Base-by-base conservation (phyloP, 2,797 vertebrate genomes). In the Eospalax fontanierii region DNA sequence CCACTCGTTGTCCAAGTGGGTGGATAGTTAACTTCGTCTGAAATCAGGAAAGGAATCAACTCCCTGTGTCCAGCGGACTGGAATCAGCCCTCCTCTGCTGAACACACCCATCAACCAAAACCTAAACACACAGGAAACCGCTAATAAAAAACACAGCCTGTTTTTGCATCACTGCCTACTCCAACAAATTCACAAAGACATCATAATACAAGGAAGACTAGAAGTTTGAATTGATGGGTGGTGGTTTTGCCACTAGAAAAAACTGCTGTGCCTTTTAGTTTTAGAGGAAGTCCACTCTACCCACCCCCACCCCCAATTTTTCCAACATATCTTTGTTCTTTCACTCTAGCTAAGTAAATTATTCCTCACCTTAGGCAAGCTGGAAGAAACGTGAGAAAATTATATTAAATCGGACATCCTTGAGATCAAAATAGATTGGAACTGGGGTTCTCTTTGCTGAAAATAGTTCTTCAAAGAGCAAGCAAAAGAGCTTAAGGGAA, bases 361-460 rank as follows among this genome's bases (percentile, higher is more conserved):
- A 97, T 97, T 95, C 96, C 81, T 97, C 95, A 97, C 97, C 96
- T 97, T 97, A 97, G 96, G 96, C 94, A 96, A 97, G 95, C 91
- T 92, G 82, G 96, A 95, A 93, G 74, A 83, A 96, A 97, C 96
- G 95, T 97, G 97, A 97, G 89, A 95, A 97, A 97, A 97, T 97
- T 96, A 97, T 85, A 97, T 96, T 97, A 97, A 97, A 96, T 95
- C 97, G 87, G 96, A 95, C 97, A 97, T 97, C 96, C 94, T 93
- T 96, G 97, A 96, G 96, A 97, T 97, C 95, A 97, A 97, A 97
- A 96, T 96, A 95, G 97, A 97, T 95, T 79, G 84, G 89, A 97
- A 96, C 89, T 95, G 96, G 95, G 88, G 94, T 96, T 97, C 95
- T 96, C 89, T 97, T 93, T 94, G 96, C 97, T 97, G 97, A 97